Conservation (phyloP, 2,113 vertebrate species). For the Antennarius striatus region DNA sequence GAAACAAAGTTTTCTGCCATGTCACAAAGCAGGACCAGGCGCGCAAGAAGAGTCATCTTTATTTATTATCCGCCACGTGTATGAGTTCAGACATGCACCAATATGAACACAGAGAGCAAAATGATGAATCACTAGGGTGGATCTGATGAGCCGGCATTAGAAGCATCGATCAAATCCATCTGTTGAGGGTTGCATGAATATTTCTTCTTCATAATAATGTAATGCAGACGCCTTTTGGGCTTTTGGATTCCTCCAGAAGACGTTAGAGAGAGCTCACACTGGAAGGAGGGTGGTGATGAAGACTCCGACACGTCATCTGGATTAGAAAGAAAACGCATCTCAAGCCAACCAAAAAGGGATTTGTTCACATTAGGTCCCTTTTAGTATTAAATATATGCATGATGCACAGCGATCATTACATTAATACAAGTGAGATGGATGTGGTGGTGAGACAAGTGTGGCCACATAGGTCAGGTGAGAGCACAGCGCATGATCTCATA, state of each 20-base stretch:
- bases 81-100: constrained; percentile 46
- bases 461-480: constrained; percentile 24
- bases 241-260: constrained; percentile 7
- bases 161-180: not conserved
- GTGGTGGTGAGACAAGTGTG: constrained; percentile 23
- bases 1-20: constrained; percentile 70
- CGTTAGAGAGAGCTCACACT: constrained; percentile 5
- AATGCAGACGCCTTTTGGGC: constrained; percentile 47
- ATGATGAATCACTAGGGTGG: constrained; percentile 1
- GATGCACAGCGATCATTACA: constrained; percentile 13
- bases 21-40: constrained; percentile 47
- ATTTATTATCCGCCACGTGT: constrained; percentile 31
- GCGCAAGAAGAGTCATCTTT: constrained; percentile 34
- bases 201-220: constrained; percentile 1
- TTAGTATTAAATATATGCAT: constrained; percentile 7
- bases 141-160: not conserved
- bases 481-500: constrained; percentile 12
- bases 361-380: not conserved
- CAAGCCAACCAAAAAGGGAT: constrained; percentile 8
- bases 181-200: not conserved
- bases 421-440: constrained; percentile 17
- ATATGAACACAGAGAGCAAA: constrained; percentile 15
- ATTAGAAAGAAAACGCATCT: not conserved
- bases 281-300: constrained; percentile 8
- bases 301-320: not conserved